phyloP scores from a whole-genome alignment of 2,113 vertebrate genomes.

The Rhadina sibilatrix region DNA sequence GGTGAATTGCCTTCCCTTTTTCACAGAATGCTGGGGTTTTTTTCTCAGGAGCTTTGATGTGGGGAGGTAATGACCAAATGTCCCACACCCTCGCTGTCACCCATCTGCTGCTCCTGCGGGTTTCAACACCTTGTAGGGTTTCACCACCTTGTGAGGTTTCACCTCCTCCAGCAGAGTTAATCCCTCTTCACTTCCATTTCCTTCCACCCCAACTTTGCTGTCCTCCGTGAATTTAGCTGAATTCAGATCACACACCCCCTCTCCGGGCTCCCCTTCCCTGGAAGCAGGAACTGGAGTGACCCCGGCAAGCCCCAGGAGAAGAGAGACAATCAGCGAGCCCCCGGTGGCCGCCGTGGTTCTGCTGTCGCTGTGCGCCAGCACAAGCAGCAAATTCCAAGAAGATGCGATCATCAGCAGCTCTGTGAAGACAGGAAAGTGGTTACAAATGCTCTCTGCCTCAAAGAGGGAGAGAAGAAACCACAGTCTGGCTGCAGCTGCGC shows the following conservation, averaged over 20 bases:
- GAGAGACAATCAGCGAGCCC: conserved; percentile 61
- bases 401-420: conserved; percentile 72
- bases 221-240: conserved; percentile 18
- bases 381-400: conserved; percentile 79
- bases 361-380: conserved; percentile 51
- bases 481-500: conserved; percentile 27
- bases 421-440: conserved; percentile 78
- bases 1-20: conserved; percentile 65
- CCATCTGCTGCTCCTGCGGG: background rate
- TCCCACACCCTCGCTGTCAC: background rate
- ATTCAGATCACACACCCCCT: conserved; percentile 50
- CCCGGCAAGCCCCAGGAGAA: conserved; percentile 64
- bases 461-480: conserved; percentile 13
- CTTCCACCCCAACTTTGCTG: background rate
- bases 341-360: conserved; percentile 5
- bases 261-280: background rate
- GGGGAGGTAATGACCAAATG: background rate
- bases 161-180: background rate
- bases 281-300: conserved; percentile 74
- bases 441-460: conserved; percentile 55
- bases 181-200: background rate
- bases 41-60: background rate
- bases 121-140: background rate
- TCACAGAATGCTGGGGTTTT: conserved; percentile 1
- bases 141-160: background rate